A percentile compares a stretch with the other conserved stretches of the same genome.
Conservation (phyloP, 30 jellyfish, hydroid and myxozoan genomes). For the Aurelia sp. region DNA sequence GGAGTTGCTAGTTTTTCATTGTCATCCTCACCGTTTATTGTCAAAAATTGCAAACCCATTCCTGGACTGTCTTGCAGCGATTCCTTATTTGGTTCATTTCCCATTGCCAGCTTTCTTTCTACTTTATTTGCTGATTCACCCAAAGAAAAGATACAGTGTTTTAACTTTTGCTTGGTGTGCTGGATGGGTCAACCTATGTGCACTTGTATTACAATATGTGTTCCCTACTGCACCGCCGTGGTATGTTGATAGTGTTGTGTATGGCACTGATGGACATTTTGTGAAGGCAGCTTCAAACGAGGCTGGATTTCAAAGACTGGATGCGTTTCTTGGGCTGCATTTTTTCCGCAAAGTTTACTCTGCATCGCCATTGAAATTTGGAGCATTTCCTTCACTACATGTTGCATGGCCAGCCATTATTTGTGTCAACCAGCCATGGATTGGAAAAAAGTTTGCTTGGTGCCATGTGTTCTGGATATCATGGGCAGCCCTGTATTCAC, state of each 20-base stretch:
- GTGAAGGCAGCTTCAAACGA: constrained; percentile 89
- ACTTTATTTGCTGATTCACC: constrained; percentile 70
- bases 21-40: constrained; percentile 92
- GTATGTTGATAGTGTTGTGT: constrained; percentile 99
- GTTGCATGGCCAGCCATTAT: constrained; percentile 98
- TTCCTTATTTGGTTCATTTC: constrained; percentile 91
- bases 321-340: constrained; percentile 88
- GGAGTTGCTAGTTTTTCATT: constrained; percentile 88
- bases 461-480: constrained; percentile 94
- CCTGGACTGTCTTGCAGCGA: constrained; percentile 94
- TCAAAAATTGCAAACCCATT: constrained; percentile 90
- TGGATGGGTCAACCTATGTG: constrained; percentile 94
- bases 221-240: constrained; percentile 99
- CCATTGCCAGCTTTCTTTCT: constrained; percentile 95
- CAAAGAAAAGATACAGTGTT: constrained; percentile 65
- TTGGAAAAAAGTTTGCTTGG: constrained; percentile 98
- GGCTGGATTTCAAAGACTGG: constrained; percentile 97
- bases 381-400: constrained; percentile 98
- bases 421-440: constrained; percentile 92
- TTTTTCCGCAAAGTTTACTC: constrained; percentile 93
- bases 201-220: constrained; percentile 78
- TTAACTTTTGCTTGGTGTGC: constrained; percentile 97
- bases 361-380: constrained; percentile 94
- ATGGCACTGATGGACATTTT: constrained; percentile 86
- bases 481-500: constrained; percentile 99